A percentile compares a stretch with the other conserved stretches of the same genome.
phyloP scores from a whole-genome alignment of 2,888 invertebrate species.

The Brachynemurus nebulosus region DNA sequence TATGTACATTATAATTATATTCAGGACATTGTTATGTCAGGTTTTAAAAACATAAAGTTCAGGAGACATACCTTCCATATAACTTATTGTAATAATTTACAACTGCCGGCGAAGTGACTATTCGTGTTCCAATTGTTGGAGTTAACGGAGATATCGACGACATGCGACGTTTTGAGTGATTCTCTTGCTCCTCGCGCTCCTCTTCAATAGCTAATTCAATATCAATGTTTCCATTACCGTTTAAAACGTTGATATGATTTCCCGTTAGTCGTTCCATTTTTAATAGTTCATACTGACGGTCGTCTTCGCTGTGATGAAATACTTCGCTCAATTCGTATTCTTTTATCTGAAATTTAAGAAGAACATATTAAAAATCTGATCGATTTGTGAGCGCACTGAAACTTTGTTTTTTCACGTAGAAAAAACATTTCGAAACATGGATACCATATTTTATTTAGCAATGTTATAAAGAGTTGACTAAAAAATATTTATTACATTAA shows the following conservation, averaged over 20 bases:
- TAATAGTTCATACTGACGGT: constrained; percentile 57
- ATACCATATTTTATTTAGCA: too few species aligned
- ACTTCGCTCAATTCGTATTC: constrained; percentile 81
- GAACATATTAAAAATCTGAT: too few species aligned
- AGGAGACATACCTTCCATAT: background rate
- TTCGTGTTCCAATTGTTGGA: background rate
- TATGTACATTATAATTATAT: too few species aligned
- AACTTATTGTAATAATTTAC: background rate
- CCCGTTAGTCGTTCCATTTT: constrained; percentile 42
- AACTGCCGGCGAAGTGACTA: background rate
- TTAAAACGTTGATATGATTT: constrained; percentile 45
- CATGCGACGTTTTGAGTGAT: constrained; percentile 23
- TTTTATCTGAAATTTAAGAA: constrained; percentile 55
- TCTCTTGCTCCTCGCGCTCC: constrained; percentile 54
- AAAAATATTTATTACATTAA: too few species aligned
- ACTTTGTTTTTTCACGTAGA: too few species aligned
- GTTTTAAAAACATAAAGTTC: background rate
- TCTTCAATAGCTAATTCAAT: constrained; percentile 68
- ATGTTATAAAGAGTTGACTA: too few species aligned
- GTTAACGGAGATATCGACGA: constrained; percentile 14
- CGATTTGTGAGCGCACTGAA: too few species aligned
- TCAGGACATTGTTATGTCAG: too few species aligned
- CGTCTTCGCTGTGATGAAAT: constrained; percentile 71
- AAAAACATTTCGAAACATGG: too few species aligned
- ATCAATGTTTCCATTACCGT: constrained; percentile 50